Base-by-base conservation (phyloP, 92 coral and sea anemone genomes). In the Palythoa grandis region DNA sequence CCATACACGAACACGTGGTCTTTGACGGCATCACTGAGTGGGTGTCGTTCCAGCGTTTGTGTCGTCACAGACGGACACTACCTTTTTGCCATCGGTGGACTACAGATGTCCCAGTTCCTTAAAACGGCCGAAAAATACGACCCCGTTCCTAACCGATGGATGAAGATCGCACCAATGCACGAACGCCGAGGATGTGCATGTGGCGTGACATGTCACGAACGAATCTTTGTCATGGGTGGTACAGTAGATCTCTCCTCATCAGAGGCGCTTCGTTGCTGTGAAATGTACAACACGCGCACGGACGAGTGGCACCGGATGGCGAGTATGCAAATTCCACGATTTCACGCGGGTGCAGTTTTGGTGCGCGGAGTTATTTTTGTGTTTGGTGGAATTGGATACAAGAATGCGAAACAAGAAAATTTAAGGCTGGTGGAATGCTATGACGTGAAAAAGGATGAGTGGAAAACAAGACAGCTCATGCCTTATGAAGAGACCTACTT, bases 401-500 rank as follows among this genome's bases (percentile, higher is more conserved):
- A 90, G 43, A 94, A 88, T 52, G 74, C 87, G 23, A 89, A 90
- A 17, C 77, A 77, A 50, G 92, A 90, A 19, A 69, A 80, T 37
- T 72, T 86, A 17, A 89, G 86, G 76, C 87, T 90, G 70, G 98
- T 94, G 70, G 98, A 94, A 77, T 92, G 98, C 83, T 94, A 94
- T 48, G 86, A 84, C 57, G 69, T 92, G 38, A 66, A 94, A 77
- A 82, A 56, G 53, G 90, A 90, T 52, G 83, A 83, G 76, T 94
- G 98, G 98, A 22, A 77, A 11, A 75, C 66, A 9, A 88, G 84
- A 47, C 98, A 94, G 72, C 43, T 75, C 25, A 94, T 94, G 86
- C 95, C 93, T 0, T 94, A 90, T 72, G 95, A 94, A 69, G 98
- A 94, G 89, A 94, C 98, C 0, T 94, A 90, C 83, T 86, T 94